Conservation (phyloP, 92 coral and sea anemone species). For the Pocillopora grandis region DNA sequence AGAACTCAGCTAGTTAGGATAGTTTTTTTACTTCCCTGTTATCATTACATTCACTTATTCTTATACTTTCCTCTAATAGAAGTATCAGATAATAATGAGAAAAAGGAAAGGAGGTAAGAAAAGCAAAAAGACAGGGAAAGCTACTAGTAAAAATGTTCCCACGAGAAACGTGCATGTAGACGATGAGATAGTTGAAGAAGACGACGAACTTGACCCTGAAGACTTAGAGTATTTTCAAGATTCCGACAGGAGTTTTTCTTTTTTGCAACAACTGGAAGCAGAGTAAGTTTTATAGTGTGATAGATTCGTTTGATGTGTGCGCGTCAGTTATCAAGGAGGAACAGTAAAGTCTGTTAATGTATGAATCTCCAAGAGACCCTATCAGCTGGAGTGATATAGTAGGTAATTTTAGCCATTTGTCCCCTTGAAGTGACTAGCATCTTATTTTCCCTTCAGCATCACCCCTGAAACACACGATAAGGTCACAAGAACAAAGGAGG, state of each 20-base stretch:
- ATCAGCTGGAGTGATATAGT: too few relatives aligned
- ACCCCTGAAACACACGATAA: too few relatives aligned
- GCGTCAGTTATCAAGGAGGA: too few relatives aligned
- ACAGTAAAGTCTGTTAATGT: too few relatives aligned
- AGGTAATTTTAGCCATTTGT: too few relatives aligned
- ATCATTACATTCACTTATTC: not conserved
- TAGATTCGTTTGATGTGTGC: too few relatives aligned
- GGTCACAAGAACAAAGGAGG: too few relatives aligned
- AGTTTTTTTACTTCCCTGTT: not conserved
- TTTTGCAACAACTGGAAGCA: conserved; percentile 23
- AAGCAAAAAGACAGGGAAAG: not conserved
- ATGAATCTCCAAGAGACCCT: too few relatives aligned
- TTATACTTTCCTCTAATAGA: not conserved
- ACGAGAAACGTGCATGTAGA: not conserved
- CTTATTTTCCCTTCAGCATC: too few relatives aligned
- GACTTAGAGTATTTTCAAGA: conserved; percentile 62
- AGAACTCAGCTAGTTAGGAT: too few relatives aligned
- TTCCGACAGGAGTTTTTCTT: conserved; percentile 46
- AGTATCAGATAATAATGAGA: not conserved
- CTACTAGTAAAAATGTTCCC: not conserved
- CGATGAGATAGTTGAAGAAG: not conserved
- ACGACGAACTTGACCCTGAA: conserved; percentile 26
- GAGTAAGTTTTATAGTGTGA: conserved; percentile 12
- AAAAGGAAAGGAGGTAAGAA: conserved; percentile 15
- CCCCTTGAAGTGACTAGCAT: too few relatives aligned